Percentiles rank a stretch among this genome's conserved stretches.
Conservation (phyloP, 2,888 invertebrate species). For the Lepidochrysops patricia region DNA sequence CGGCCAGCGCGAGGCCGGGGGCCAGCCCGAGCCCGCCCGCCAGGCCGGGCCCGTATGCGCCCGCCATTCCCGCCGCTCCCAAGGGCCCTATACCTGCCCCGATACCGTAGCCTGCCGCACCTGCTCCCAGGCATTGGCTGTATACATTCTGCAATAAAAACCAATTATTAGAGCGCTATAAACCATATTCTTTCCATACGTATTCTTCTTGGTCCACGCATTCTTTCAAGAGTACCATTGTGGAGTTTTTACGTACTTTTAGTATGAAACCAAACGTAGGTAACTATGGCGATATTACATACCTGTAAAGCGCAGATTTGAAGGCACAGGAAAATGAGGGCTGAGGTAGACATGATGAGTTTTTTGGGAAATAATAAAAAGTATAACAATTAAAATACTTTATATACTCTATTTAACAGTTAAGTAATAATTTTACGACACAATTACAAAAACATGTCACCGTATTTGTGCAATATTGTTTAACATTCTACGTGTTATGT, state of each 20-base stretch:
- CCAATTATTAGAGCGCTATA: not conserved
- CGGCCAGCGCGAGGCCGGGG: not conserved
- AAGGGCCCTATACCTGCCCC: not conserved
- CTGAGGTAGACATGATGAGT: constrained; percentile 1
- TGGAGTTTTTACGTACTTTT: too few species aligned
- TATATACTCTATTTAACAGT: constrained; percentile 9
- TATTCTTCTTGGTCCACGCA: too few species aligned
- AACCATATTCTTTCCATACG: not conserved
- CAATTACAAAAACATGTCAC: not conserved
- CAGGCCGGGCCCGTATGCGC: not conserved
- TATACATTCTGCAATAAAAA: constrained; percentile 12
- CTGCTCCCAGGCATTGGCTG: not conserved
- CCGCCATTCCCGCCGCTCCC: too few species aligned
- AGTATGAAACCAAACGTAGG: too few species aligned
- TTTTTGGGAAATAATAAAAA: not conserved
- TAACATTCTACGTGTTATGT: not conserved
- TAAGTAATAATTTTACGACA: constrained; percentile 10
- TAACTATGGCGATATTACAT: not conserved
- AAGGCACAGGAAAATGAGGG: not conserved
- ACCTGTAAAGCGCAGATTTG: constrained; percentile 7
- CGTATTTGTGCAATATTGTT: constrained; percentile 3
- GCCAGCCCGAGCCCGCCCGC: not conserved
- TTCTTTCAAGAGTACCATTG: not conserved
- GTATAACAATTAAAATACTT: not conserved
- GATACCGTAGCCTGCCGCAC: not conserved